A percentile compares a stretch with the other conserved stretches of the same genome.
phyloP scores from a whole-genome alignment of 2,888 invertebrate species.

The Saturnia pavonia region DNA sequence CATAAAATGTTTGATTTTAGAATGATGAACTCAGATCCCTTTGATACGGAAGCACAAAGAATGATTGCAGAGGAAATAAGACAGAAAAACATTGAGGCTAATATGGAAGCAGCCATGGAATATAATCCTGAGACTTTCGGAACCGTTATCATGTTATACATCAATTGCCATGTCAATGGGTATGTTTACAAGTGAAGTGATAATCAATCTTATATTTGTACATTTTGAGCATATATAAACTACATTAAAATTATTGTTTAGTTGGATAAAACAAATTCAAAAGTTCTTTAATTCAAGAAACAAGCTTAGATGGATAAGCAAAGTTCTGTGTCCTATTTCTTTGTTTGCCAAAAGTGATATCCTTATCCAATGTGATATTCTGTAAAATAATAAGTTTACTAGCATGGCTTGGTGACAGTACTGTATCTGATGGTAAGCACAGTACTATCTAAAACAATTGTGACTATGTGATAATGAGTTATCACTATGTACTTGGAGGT shows the following conservation, averaged over 20 bases:
- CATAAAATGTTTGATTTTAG: conserved; percentile 56
- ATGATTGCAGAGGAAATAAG: conserved; percentile 97
- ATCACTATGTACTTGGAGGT: too few species aligned
- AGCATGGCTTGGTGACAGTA: too few species aligned
- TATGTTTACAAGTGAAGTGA: conserved; percentile 36
- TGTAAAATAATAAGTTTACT: too few species aligned
- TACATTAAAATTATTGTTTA: background rate
- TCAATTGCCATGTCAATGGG: conserved; percentile 98
- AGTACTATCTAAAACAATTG: too few species aligned
- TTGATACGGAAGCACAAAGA: conserved; percentile 96
- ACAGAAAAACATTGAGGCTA: conserved; percentile 97
- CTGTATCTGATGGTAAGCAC: too few species aligned
- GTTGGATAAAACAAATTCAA: background rate
- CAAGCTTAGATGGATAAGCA: too few species aligned
- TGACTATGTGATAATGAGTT: too few species aligned
- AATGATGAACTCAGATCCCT: conserved; percentile 96
- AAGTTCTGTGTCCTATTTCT: background rate
- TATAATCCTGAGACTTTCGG: conserved; percentile 99
- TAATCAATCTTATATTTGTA: background rate
- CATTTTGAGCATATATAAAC: background rate
- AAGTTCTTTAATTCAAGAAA: too few species aligned
- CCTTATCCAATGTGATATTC: too few species aligned
- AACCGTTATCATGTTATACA: conserved; percentile 98
- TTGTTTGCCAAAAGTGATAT: background rate
- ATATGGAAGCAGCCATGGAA: conserved; percentile 99